These are phyloP conservation scores for Deroplatys truncata DNA, from an alignment of 2,888 invertebrate genomes.

Conservation along the genomic window DNA sequence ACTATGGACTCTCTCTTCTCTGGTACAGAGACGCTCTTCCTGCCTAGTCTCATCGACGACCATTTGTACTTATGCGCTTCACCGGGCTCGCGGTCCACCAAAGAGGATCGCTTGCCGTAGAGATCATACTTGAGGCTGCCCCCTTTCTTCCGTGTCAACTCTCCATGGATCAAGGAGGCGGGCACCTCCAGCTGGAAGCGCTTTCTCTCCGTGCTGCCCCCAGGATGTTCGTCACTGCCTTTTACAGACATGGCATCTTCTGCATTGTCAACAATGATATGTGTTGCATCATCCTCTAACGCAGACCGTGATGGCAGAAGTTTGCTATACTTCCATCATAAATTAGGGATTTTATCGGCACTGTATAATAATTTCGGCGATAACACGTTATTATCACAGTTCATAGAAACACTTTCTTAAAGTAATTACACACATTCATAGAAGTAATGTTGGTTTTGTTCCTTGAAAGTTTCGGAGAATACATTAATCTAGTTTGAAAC, in stretches of 20 bases:
- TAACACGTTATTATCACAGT: neutral
- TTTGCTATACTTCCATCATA: neutral
- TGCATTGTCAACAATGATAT: neutral
- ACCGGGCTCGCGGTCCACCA: neutral
- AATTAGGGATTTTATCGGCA: neutral
- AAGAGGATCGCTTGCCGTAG: constrained; percentile 21
- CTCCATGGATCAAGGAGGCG: neutral
- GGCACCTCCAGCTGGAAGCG: constrained; percentile 9
- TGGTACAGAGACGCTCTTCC: constrained; percentile 46
- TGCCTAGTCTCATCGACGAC: constrained; percentile 62
- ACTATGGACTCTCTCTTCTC: constrained; percentile 61
- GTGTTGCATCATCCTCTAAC: too few species aligned
- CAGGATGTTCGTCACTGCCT: neutral
- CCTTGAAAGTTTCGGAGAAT: too few species aligned
- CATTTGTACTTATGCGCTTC: constrained; percentile 45
- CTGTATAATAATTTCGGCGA: neutral
- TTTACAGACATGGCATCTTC: neutral
- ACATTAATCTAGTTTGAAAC: too few species aligned
- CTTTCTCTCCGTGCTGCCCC: neutral
- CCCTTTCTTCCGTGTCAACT: constrained; percentile 2
- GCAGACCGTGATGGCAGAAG: neutral
- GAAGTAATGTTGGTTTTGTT: too few species aligned
- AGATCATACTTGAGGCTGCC: constrained; percentile 24
- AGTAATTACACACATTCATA: too few species aligned
- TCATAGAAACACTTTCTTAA: neutral